Evolutionary conservation across 2,113 vertebrate genomes (phyloP), one percentile per base, ranked within the genome.

Genomic region (Climacteris rufus): DNA sequence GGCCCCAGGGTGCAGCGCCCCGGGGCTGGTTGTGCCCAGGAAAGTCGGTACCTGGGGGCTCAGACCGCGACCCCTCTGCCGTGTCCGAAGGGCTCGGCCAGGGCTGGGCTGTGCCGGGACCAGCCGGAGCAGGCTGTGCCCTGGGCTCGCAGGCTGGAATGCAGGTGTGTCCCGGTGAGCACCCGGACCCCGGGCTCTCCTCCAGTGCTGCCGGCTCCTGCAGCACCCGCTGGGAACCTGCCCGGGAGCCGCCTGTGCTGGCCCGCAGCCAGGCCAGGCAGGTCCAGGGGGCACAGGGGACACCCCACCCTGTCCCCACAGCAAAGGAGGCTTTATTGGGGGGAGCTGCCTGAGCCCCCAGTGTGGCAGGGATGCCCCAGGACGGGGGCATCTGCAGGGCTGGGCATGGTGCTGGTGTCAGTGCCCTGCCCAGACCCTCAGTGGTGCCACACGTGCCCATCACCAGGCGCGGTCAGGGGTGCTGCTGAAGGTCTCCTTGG

Each of bases 251-350:
- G 24, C 91, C 68, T 6, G 28, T 2, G 2, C 91, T 84, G 91
- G 86, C 65, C 10, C 2, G 7, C 33, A 72, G 89, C 85, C 86
- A 77, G 53, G 30, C 40, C 39, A 11, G 21, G 66, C 5, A 3
- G n/a, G 17, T 19, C 31, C 0, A 0, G 8, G 44, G 56, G 37
- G 8, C 0, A 0, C 0, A 0, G 21, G 47, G 21, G 39, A 5
- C 66, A 53, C 61, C 35, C 47, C 69, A 60, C 30, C 12, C 15
- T 71, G 42, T n/a, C 56, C 64, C 40, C 3, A 4, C n/a, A n/a
- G 45, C 59, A 33, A 77, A 60, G 33, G 72, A 30, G 40, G 17
- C 17, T 81, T 50, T 27, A 17, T 1, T 2, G 11, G 40, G 28
- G 28, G 11, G 10, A 2, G 2, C 4, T 39, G 17, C 19, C 28